Evolutionary conservation across 2,797 vertebrate genomes (phyloP), one percentile per base, ranked within the genome.

Genomic region (Myotis daubentonii): DNA sequence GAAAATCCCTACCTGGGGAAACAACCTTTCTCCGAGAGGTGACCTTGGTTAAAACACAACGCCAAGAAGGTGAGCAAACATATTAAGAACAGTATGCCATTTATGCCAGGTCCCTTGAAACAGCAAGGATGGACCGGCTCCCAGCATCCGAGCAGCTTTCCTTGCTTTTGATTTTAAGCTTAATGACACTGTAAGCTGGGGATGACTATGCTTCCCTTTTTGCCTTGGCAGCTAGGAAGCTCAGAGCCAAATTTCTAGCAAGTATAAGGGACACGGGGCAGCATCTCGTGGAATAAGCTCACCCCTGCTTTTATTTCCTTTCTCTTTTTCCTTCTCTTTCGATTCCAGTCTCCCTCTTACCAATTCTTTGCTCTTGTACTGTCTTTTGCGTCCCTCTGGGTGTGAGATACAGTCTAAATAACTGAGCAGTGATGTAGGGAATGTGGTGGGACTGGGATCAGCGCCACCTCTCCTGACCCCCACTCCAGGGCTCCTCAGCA

Each of bases 251-350:
- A 70, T 51, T 79, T 83, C 68, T 15, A 75, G 51, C 12, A 65
- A 65, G 23, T 12, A 1, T 44, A 57, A 62, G 33, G 5, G 38
- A 57, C 17, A 20, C 10, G 0, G 0, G 20, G 55, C 2, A 1
- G 30, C 51, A 4, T 30, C 47, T 57, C 53, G 2, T 0, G 10
- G 20, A 47, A 8, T 9, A 19, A 10, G 7, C 6, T 36, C 49
- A 13, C 2, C 60, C 19, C 36, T 7, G 6, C 65, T 51, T 57
- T 79, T 7, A 1, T 84, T 44, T 57, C 44, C 57, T 51, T 57
- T 68, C 25, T 65, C 53, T 25, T 81, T 53, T 53, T 60, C 33
- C 38, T 36, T 44, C 2, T 47, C 60, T 44, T 23, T 22, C 36
- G 12, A 13, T 28, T 33, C 55, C 36, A 33, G 13, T 23, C 5